These are phyloP conservation scores for Eulithis prunata DNA, from an alignment of 2,888 invertebrate genomes.

Conservation along the genomic window DNA sequence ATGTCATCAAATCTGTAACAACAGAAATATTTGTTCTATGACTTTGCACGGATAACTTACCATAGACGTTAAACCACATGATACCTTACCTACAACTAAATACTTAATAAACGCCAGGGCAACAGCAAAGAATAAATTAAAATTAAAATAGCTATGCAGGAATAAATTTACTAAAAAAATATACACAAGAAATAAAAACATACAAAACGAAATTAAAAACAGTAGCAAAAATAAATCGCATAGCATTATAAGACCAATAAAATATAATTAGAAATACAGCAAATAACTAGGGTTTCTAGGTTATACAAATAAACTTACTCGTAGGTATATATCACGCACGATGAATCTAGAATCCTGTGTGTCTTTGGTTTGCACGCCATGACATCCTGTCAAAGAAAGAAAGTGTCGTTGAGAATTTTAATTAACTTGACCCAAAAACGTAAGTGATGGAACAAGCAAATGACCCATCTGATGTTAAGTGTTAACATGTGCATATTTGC, in stretches of 20 bases:
- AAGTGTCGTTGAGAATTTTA: slow-evolving; percentile 8
- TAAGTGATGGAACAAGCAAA: not conserved
- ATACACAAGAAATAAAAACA: slow-evolving; percentile 2
- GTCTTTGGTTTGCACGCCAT: not conserved
- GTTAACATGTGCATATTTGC: no score
- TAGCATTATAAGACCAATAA: slow-evolving; percentile 10
- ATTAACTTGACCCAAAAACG: slow-evolving; percentile 4
- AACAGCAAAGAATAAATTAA: slow-evolving; percentile 31
- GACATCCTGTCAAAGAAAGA: slow-evolving; percentile 11
- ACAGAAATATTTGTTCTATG: slow-evolving; percentile 53
- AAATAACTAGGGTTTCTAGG: not conserved
- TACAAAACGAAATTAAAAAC: slow-evolving; percentile 4
- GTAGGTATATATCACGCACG: not conserved
- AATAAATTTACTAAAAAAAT: slow-evolving; percentile 7
- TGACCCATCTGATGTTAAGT: no score
- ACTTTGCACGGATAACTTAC: slow-evolving; percentile 22
- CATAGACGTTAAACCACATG: not conserved
- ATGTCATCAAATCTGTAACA: slow-evolving; percentile 53
- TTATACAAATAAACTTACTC: slow-evolving; percentile 10
- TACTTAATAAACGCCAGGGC: slow-evolving; percentile 50
- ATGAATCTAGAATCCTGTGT: not conserved
- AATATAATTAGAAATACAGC: slow-evolving; percentile 7
- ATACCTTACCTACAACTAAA: slow-evolving; percentile 8
- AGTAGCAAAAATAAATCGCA: slow-evolving; percentile 28
- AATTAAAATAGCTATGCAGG: slow-evolving; percentile 41